These are phyloP conservation scores for Cheilosia variabilis DNA, from an alignment of 2,888 invertebrate genomes.

Conservation along the genomic window DNA sequence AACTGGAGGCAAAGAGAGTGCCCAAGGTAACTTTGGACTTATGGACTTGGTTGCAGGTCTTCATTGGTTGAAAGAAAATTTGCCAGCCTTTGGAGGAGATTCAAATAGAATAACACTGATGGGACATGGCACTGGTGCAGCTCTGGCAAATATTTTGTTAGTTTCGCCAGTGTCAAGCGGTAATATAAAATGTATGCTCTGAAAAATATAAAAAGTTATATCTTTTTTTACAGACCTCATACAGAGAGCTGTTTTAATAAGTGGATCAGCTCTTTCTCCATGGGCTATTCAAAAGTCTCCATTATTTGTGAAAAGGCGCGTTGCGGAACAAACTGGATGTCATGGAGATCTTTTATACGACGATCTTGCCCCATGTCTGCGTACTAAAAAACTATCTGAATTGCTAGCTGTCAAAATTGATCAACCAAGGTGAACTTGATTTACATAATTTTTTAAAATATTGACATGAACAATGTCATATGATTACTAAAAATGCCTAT, in stretches of 20 bases:
- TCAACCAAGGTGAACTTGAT: slow-evolving; percentile 86
- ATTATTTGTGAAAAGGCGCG: slow-evolving; percentile 90
- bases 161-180: slow-evolving; percentile 98
- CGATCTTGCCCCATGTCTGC: slow-evolving; percentile 93
- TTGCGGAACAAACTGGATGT: slow-evolving; percentile 93
- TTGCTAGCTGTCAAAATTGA: slow-evolving; percentile 90
- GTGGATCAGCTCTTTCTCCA: slow-evolving; percentile 95
- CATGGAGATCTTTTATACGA: slow-evolving; percentile 92
- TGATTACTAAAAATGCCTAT: too few relatives aligned
- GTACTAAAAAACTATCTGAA: slow-evolving; percentile 90
- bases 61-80: slow-evolving; percentile 97
- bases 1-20: slow-evolving; percentile 94
- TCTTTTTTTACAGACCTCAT: slow-evolving; percentile 89
- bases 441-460: not conserved
- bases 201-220: not conserved
- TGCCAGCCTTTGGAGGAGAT: slow-evolving; percentile 97
- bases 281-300: slow-evolving; percentile 96
- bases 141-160: slow-evolving; percentile 97
- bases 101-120: slow-evolving; percentile 95
- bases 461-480: too few relatives aligned
- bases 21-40: slow-evolving; percentile 95
- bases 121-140: slow-evolving; percentile 98
- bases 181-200: slow-evolving; percentile 81
- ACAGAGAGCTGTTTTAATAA: slow-evolving; percentile 93
- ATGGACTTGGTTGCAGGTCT: slow-evolving; percentile 97